Evolutionary conservation across 2,888 invertebrate species (phyloP).

Genomic region (Agapostemon virescens): DNA sequence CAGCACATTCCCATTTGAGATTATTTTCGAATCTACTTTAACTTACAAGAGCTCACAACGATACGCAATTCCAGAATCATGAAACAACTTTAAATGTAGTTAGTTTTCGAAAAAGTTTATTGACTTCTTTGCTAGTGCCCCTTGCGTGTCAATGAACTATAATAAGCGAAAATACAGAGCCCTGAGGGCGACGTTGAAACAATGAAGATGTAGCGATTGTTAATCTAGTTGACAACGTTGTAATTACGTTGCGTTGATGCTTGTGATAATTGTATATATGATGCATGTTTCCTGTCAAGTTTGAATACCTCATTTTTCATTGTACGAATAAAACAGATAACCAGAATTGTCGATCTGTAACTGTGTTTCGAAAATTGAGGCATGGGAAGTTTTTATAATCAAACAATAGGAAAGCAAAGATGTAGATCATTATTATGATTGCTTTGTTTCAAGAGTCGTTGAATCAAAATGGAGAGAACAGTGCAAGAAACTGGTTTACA

Average conservation of each 20-base stretch:
- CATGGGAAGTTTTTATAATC: not conserved
- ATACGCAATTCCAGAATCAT: not conserved
- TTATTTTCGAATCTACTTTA: no score
- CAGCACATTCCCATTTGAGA: not conserved
- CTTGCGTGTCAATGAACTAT: not conserved
- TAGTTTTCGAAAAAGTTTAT: not conserved
- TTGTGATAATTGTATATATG: not conserved
- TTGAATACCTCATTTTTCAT: not conserved
- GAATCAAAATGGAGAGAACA: not conserved
- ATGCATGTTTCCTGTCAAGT: not conserved
- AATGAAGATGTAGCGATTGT: not conserved
- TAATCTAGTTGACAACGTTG: slow-evolving; percentile 1
- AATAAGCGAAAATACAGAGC: not conserved
- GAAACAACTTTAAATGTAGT: not conserved
- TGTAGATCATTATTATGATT: not conserved
- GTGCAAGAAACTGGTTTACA: not conserved
- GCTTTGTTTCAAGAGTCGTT: not conserved
- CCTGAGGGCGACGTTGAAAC: not conserved
- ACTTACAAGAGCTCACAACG: no score
- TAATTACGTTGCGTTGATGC: not conserved
- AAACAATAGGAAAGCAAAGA: not conserved
- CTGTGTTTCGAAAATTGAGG: not conserved
- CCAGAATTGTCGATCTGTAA: not conserved
- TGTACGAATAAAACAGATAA: not conserved
- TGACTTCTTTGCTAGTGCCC: not conserved